Evolutionary conservation across 2,888 invertebrate genomes (phyloP), one percentile per base, ranked within the genome.

Genomic region (Frankliniella intonsa): DNA sequence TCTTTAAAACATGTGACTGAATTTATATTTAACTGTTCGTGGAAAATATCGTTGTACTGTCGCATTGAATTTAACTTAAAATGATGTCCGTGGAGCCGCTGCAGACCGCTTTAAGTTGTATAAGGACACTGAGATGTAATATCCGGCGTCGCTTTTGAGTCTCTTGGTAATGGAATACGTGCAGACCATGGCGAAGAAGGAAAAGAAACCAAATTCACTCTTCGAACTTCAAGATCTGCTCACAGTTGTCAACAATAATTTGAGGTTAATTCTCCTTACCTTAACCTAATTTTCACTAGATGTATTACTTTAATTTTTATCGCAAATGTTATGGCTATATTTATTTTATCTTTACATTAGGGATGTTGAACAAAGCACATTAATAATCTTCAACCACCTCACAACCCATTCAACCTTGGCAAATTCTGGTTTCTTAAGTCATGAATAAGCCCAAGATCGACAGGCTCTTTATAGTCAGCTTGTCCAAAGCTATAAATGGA

Each of bases 401-500:
- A 93, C n/a, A 93, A 94, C 5, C 93, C 95, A 0, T 94, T 96
- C 86, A 94, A 92, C 86, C 89, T 97, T 83, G 96, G 95, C 0
- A 97, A n/a, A 96, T 87, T 95, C 96, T 0, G 93, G 94, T 9
- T 94, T 92, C 86, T 90, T 98, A 62, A 95, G 94, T 84, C 96
- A 97, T 88, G 98, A 98, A 89, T 96, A 96, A 0, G 94, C 95
- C 0, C 94, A 94, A 87, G 97, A 98, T 86, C 92, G 96, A 80
- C 95, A 97, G 87, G 94, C 95, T 9, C 88, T 97, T 17, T 97
- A 97, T 87, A 92, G 94, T 0, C 95, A 96, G 85, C 88, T 97
- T 51, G 94, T 97, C 0, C 95, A 95, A 87, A 94, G 95, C 86
- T 96, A 97, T 87, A 96, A 96, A 88, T 97, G 97, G 97, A 95